Conservation (phyloP, 2,888 invertebrate species). For the Ganaspis brasiliensis region DNA sequence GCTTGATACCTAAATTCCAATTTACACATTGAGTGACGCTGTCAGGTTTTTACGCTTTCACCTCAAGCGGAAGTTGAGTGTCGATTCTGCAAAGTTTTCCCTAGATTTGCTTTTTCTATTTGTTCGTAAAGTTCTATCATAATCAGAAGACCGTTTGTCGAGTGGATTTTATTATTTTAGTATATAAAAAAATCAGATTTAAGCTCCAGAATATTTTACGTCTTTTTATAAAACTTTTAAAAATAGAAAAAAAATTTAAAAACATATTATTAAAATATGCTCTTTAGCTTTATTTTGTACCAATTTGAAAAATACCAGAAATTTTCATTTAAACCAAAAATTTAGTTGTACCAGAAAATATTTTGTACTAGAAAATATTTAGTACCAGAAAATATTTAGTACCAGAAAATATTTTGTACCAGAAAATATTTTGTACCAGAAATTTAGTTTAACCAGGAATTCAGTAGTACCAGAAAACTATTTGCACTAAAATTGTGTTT, state of each 20-base stretch:
- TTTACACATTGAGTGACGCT: neutral
- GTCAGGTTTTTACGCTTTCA: conserved; percentile 1
- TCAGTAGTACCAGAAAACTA: neutral
- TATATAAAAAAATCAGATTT: too few species aligned
- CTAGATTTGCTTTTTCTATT: neutral
- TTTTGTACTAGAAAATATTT: neutral
- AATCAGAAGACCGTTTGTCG: neutral
- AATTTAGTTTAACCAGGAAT: neutral
- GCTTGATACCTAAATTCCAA: neutral
- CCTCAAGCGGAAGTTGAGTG: neutral
- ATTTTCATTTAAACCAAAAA: neutral
- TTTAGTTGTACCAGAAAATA: neutral
- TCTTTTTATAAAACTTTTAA: neutral
- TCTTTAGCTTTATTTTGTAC: too few species aligned
- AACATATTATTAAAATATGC: too few species aligned
- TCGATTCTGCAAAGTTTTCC: neutral
- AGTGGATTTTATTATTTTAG: neutral
- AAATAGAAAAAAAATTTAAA: too few species aligned
- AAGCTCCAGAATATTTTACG: too few species aligned
- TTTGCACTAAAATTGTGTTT: too few species aligned
- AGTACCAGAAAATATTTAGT: neutral
- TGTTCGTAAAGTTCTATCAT: neutral
- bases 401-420: neutral
- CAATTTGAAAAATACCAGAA: too few species aligned
- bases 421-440: neutral